Percentiles rank a stretch among this genome's conserved stretches.
Conservation (phyloP, 2,113 vertebrate species). For the Strix aluco region DNA sequence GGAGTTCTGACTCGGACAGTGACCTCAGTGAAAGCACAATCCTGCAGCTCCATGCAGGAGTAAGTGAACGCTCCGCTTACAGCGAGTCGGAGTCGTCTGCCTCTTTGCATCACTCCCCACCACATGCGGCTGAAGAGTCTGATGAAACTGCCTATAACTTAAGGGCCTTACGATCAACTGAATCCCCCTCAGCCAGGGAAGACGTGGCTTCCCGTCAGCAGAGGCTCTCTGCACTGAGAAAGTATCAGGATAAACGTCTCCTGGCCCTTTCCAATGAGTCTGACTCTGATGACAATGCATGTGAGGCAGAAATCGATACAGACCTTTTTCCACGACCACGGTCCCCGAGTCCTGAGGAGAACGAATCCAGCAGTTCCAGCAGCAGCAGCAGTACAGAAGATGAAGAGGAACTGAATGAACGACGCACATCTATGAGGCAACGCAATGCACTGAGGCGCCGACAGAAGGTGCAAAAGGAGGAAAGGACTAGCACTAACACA, state of each 20-base stretch:
- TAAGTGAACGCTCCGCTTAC: slow-evolving; percentile 79
- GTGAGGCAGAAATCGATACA: slow-evolving; percentile 79
- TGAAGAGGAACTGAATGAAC: slow-evolving; percentile 81
- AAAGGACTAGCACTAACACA: slow-evolving; percentile 71
- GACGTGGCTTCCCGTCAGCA: slow-evolving; percentile 76
- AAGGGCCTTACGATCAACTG: slow-evolving; percentile 72
- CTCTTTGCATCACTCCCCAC: slow-evolving; percentile 82
- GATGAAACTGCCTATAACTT: slow-evolving; percentile 75
- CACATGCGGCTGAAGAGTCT: slow-evolving; percentile 71
- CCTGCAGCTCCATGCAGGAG: slow-evolving; percentile 90
- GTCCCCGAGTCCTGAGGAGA: slow-evolving; percentile 90
- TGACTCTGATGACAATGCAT: slow-evolving; percentile 81
- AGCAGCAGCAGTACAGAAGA: slow-evolving; percentile 83
- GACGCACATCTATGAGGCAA: slow-evolving; percentile 82
- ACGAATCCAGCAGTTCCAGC: slow-evolving; percentile 88
- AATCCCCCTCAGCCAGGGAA: slow-evolving; percentile 73
- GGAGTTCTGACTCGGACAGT: slow-evolving; percentile 96
- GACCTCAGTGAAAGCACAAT: slow-evolving; percentile 95
- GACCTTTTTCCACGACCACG: slow-evolving; percentile 91
- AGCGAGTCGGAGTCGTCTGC: slow-evolving; percentile 87
- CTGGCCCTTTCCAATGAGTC: slow-evolving; percentile 89
- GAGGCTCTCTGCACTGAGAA: slow-evolving; percentile 76
- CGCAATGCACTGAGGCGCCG: slow-evolving; percentile 87
- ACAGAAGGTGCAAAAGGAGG: slow-evolving; percentile 79
- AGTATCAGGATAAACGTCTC: slow-evolving; percentile 86